Conservation (phyloP, 2,797 vertebrate genomes). For the Petrocephalus schoutedeni region DNA sequence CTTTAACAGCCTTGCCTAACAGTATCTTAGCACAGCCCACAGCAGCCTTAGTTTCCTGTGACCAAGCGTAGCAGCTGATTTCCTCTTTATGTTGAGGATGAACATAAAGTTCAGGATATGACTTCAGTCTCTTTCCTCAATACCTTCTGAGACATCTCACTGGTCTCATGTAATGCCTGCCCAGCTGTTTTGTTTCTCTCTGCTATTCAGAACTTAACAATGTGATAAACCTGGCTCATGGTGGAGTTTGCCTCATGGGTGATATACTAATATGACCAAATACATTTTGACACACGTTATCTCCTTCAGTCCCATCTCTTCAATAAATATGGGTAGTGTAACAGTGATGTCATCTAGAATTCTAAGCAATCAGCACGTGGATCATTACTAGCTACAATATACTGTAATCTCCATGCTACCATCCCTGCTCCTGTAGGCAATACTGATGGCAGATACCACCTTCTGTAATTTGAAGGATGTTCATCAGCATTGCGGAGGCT, state of each 20-base stretch:
- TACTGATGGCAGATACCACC: conserved; percentile 43
- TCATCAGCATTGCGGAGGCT: conserved; percentile 35
- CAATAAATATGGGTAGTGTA: neutral
- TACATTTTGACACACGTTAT: neutral
- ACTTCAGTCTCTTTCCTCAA: neutral
- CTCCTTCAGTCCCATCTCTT: neutral
- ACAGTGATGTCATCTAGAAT: neutral
- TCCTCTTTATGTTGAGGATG: neutral
- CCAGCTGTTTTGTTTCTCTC: neutral
- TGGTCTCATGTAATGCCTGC: neutral
- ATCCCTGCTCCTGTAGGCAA: neutral
- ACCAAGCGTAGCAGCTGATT: neutral
- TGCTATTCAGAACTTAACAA: neutral
- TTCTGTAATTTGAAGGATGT: conserved; percentile 33
- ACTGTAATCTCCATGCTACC: neutral
- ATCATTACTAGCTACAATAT: conserved; percentile 12
- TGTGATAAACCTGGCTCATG: conserved; percentile 16
- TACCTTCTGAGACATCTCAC: neutral
- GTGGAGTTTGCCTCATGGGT: neutral
- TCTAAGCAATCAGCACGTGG: neutral
- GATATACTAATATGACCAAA: neutral
- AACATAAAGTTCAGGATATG: neutral
- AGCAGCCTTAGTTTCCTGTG: neutral
- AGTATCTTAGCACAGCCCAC: neutral
- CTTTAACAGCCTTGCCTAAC: neutral